phyloP scores from a whole-genome alignment of 2,797 vertebrate genomes.

The Cossypha caffra region DNA sequence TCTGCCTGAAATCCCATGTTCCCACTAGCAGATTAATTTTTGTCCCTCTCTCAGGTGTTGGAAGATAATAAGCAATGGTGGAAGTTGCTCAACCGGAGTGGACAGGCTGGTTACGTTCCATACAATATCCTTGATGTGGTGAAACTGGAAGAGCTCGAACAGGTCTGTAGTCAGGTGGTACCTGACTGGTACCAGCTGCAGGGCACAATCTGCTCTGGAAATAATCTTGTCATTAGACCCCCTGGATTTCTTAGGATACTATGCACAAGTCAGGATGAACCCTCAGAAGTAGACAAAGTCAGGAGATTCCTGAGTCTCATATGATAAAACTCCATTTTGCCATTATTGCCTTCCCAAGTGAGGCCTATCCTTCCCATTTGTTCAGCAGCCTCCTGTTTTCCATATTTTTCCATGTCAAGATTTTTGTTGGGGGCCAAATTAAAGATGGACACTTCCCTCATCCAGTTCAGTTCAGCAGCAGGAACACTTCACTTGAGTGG shows the following conservation, averaged over 20 bases:
- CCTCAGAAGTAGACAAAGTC: background rate
- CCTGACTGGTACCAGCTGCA: background rate
- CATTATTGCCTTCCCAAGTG: accelerated
- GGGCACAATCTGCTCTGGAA: background rate
- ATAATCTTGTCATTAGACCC: background rate
- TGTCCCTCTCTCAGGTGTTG: constrained; percentile 81
- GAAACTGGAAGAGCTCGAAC: constrained; percentile 78
- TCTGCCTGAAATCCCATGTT: background rate
- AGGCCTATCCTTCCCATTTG: background rate
- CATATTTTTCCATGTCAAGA: background rate
- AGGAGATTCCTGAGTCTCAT: background rate
- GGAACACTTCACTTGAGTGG: background rate
- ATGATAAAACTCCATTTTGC: background rate
- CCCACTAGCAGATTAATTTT: background rate
- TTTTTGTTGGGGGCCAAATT: background rate
- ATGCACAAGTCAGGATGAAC: background rate
- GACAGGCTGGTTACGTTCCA: constrained; percentile 91
- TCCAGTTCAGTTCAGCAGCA: background rate
- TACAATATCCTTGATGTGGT: constrained; percentile 88
- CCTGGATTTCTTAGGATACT: background rate
- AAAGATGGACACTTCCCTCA: background rate
- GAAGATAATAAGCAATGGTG: constrained; percentile 96
- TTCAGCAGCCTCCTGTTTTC: background rate
- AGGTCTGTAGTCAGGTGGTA: constrained; percentile 29
- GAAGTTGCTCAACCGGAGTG: constrained; percentile 91